Evolutionary conservation across 2,113 vertebrate species (phyloP).

Genomic region (Archocentrus centrarchus): DNA sequence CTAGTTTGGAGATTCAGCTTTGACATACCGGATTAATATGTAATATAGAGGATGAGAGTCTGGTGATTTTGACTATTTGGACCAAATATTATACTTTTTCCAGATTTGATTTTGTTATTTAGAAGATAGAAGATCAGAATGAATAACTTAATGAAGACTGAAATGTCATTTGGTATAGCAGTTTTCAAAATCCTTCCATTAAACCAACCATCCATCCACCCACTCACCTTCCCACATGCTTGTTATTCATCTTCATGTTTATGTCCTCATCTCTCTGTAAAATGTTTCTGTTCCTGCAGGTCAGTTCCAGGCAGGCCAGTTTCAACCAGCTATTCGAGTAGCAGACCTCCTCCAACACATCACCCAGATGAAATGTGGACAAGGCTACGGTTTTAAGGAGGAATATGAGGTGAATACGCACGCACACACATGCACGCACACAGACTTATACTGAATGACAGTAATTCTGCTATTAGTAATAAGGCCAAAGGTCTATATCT

Average conservation of each 20-base stretch:
- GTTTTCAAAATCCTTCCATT: not conserved
- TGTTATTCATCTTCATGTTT: not conserved
- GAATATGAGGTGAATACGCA: conserved; percentile 91
- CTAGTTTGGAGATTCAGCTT: not conserved
- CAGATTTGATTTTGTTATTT: not conserved
- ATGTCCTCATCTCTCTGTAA: not conserved
- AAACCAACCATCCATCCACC: not conserved
- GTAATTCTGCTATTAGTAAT: not conserved
- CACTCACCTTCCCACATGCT: not conserved
- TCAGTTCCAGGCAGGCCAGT: conserved; percentile 88
- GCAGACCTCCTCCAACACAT: conserved; percentile 98
- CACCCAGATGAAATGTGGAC: conserved; percentile 98
- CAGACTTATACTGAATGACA: not conserved
- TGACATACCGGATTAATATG: not conserved
- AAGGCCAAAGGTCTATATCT: conserved; percentile 33
- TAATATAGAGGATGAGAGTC: too few species aligned
- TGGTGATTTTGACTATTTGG: not conserved
- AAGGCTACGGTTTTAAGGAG: conserved; percentile 98
- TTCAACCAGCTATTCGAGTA: conserved; percentile 95
- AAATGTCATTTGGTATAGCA: not conserved
- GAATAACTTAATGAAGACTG: not conserved
- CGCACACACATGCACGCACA: not conserved
- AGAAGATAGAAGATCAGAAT: not conserved
- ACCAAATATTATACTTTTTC: not conserved
- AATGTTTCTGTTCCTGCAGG: conserved; percentile 51